phyloP scores from a whole-genome alignment of 2,113 vertebrate species.

The Capricornis sumatraensis region DNA sequence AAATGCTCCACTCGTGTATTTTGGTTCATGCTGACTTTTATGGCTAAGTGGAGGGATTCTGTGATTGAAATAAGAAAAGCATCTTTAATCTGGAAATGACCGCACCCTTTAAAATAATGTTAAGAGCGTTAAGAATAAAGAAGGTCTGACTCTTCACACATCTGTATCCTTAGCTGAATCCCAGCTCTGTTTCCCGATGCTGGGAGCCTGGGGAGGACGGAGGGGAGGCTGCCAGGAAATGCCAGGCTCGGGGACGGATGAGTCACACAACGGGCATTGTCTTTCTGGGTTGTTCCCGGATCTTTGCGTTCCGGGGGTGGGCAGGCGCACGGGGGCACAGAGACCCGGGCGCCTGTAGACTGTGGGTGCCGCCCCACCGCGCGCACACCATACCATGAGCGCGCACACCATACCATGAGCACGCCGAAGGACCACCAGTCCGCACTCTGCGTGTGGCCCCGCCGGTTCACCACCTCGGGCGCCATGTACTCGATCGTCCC shows the following conservation, averaged over 20 bases:
- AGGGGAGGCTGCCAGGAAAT: neutral
- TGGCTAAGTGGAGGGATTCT: neutral
- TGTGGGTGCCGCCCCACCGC: fast-evolving
- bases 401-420: constrained; percentile 85
- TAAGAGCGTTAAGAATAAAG: fast-evolving
- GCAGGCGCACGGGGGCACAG: fast-evolving
- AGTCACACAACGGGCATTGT: fast-evolving
- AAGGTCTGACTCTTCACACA: too few species aligned
- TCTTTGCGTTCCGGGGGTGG: neutral
- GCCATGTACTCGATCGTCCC: constrained; percentile 99
- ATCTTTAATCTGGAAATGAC: neutral
- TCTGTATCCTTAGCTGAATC: neutral
- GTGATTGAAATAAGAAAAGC: neutral
- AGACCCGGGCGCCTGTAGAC: fast-evolving
- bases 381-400: fast-evolving
- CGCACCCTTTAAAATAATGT: fast-evolving
- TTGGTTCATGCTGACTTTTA: neutral
- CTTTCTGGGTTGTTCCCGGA: fast-evolving
- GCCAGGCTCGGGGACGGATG: fast-evolving
- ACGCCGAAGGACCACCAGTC: constrained; percentile 99
- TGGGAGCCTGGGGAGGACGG: fast-evolving
- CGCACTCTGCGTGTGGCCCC: constrained; percentile 94
- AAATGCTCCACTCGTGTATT: neutral
- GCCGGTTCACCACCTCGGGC: constrained; percentile 95
- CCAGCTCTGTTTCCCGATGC: neutral